Base-by-base conservation (phyloP, 2,797 vertebrate genomes). In the Amphiprion clarkii region DNA sequence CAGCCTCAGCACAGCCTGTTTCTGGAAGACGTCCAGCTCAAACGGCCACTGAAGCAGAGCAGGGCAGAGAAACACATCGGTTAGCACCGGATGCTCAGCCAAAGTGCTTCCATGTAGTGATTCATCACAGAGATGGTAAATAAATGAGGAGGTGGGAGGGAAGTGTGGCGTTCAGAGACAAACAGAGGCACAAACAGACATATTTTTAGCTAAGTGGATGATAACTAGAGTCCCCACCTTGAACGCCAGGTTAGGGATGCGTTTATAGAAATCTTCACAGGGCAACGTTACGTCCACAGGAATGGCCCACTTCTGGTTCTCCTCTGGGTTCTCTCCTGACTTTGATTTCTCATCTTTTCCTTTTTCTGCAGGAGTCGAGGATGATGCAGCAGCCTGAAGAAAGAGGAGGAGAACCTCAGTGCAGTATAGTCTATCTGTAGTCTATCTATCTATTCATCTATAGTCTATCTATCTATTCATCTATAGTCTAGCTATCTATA, bases 21-120 rank as follows among this genome's bases (percentile, higher is more conserved):
- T 98, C 95, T 98, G 97, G 90, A 98, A 98, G 21, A 95, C 94
- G 0, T 98, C 97, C 36, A 96, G 92, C 89, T 98, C 96, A 76
- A 98, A 98, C 0, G 96, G 94, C 96, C 96, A 98, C 97, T 98
- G 89, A 48, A 70, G 53, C 56, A 31, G 64, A 75, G 39, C 33
- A 46, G 31, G 52, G 42, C 23, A 68, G 67, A 29, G 51, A 67
- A 56, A 73, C 16, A 17, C 21, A 72, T 78, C 40, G 60, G 57
- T 46, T 27, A 29, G n/a, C 21, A 11, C 48, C 17, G 11, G 60
- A 39, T 2, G 51, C 51, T 61, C 14, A 52, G 71, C 21, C 51
- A 29, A 49, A 63, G 60, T 9, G 55, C 36, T 53, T 57, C 40
- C 19, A 73, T 31, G 56, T 7, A 39, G 68, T 42, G 36, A 74